These are phyloP conservation scores for Congeria kusceri DNA, from an alignment of 2,888 invertebrate species.

Conservation along the genomic window DNA sequence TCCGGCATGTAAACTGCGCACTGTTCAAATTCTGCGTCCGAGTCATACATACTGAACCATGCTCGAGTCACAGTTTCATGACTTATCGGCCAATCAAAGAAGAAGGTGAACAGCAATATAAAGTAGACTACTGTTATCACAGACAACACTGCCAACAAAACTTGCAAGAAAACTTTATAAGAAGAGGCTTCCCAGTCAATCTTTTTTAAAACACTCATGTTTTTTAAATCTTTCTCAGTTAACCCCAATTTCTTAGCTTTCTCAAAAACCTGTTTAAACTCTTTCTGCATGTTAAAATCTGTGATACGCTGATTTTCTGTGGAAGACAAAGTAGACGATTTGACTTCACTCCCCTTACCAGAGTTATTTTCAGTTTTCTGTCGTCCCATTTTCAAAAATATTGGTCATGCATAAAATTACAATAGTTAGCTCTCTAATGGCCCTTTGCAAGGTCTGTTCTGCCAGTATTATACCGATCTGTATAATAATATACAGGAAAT, in stretches of 20 bases:
- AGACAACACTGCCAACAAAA: slow-evolving; percentile 23
- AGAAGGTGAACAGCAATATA: slow-evolving; percentile 46
- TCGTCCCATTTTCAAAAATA: no score
- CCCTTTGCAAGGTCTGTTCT: no score
- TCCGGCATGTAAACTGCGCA: slow-evolving; percentile 76
- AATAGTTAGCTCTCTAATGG: no score
- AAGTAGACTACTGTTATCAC: slow-evolving; percentile 29
- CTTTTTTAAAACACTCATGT: slow-evolving; percentile 64
- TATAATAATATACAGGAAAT: no score
- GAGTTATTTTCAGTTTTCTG: no score
- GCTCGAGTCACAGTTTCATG: slow-evolving; percentile 56
- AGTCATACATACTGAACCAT: slow-evolving; percentile 67
- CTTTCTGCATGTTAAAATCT: slow-evolving; percentile 30
- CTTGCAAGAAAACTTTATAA: slow-evolving; percentile 36
- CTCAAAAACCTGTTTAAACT: slow-evolving; percentile 68
- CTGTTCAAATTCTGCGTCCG: slow-evolving; percentile 61
- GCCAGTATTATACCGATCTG: no score
- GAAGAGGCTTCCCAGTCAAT: slow-evolving; percentile 52
- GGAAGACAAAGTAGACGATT: no score
- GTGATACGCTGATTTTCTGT: no score
- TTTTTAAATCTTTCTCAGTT: slow-evolving; percentile 65
- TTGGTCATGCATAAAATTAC: no score
- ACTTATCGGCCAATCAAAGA: slow-evolving; percentile 74
- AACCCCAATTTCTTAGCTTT: slow-evolving; percentile 72
- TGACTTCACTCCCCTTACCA: no score